These are phyloP conservation scores for Tuberolachnus salignus DNA, from an alignment of 2,888 invertebrate species.

Conservation along the genomic window DNA sequence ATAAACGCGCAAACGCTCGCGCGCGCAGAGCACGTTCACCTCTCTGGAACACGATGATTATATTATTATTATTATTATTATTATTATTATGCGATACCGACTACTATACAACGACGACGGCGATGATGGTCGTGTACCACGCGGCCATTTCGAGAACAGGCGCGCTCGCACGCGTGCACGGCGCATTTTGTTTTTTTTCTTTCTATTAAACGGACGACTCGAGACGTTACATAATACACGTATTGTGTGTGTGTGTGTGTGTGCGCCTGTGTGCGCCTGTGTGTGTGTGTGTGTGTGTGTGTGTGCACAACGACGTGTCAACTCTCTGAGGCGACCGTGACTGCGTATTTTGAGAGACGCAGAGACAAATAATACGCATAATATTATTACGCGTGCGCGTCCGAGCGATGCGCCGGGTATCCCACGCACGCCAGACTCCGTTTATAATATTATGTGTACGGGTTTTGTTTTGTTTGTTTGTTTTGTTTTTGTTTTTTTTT, in stretches of 20 bases:
- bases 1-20: too few relatives aligned
- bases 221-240: conserved; percentile 34
- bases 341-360: not conserved
- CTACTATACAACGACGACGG: not conserved
- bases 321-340: conserved; percentile 32
- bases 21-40: conserved; percentile 35
- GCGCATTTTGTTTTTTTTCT: conserved; percentile 38
- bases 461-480: too few relatives aligned
- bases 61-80: not conserved
- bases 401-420: conserved; percentile 40
- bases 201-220: conserved; percentile 4
- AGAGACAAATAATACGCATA: too few relatives aligned
- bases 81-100: not conserved
- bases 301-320: conserved; percentile 11
- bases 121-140: conserved; percentile 41
- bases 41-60: not conserved
- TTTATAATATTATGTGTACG: too few relatives aligned
- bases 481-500: too few relatives aligned
- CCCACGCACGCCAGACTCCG: conserved; percentile 56
- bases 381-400: too few relatives aligned
- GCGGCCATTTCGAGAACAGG: conserved; percentile 15
- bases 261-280: not conserved
- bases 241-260: not conserved
- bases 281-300: not conserved
- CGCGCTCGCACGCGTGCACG: not conserved